Conservation (phyloP, 2,888 invertebrate species). For the Stenodera caucasica region DNA sequence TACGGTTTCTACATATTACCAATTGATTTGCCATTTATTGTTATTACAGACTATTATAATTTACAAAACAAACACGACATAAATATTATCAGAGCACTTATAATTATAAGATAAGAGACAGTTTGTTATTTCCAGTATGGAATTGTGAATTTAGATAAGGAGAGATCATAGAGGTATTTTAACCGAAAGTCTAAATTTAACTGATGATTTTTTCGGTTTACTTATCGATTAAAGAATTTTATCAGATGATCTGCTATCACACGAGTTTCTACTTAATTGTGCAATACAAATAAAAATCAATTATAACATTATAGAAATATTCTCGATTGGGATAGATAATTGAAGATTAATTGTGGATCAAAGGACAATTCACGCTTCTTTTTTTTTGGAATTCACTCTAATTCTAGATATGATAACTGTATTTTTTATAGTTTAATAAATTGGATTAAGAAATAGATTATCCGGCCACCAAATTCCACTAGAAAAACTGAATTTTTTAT, state of each 20-base stretch:
- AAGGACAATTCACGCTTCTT: too few species aligned
- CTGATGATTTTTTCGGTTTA: not conserved
- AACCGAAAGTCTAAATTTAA: not conserved
- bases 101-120: slow-evolving; percentile 4
- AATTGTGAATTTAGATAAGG: not conserved
- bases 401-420: too few species aligned
- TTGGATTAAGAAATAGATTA: too few species aligned
- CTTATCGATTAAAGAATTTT: slow-evolving; percentile 1
- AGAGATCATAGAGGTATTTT: not conserved
- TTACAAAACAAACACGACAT: not conserved
- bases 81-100: not conserved
- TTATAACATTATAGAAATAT: not conserved
- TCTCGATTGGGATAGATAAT: too few species aligned
- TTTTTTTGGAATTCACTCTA: too few species aligned
- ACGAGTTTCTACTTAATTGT: not conserved
- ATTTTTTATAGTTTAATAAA: too few species aligned
- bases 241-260: not conserved
- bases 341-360: too few species aligned
- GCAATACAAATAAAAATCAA: not conserved
- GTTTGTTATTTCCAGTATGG: not conserved
- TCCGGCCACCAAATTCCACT: too few species aligned
- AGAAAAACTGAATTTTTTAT: too few species aligned
- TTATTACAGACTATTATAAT: not conserved
- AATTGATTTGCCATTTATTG: not conserved
- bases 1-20: too few species aligned